Evolutionary conservation across 2,888 invertebrate species (phyloP), one percentile per base, ranked within the genome.

Genomic region (Netelia fuscicornis): DNA sequence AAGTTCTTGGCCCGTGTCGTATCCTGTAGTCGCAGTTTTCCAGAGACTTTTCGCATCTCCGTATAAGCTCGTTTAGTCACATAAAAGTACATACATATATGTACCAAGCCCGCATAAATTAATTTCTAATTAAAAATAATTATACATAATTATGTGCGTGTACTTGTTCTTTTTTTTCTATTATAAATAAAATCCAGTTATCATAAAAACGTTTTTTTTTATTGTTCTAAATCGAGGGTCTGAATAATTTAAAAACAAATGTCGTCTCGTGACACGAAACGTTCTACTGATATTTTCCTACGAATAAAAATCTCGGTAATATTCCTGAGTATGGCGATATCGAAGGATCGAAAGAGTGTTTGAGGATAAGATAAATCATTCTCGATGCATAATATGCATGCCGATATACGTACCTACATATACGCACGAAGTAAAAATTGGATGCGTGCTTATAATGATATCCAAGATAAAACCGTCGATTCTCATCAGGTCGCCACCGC

Each of bases 1-100:
- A 86, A 87, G 87, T 86, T 87, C 67, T 86, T 54, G 67, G 37
- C 65, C 52, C 60, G 83, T 58, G 56, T 74, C 54, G 48, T 60
- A 20, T 70, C 64, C 64, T 44, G 42, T 64, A 48, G 48, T 48
- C 13, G 48, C 11, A 48, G 48, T 48, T 10, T 3, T 3, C 9
- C 20, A 58, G 58, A 58, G 9, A 58, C 17, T 9, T 20, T 20
- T 9, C 10, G 58, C 20, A 20, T 58, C 20, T 58, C 58, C 58
- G 9, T 20, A 58, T 20, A 58, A 48, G 17, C 58, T 58, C 23
- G 17, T 58, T 2, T 58, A 20, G 44, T 58, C 20, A 20, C 20
- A 42, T 42, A 65, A 37, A 17, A 17, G 30, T 17, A 48, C 20
- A 48, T 48, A 9, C 58, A 58, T 20, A 58, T 20, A 20, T 20